A percentile compares a stretch with the other conserved stretches of the same genome.
Evolutionary conservation across 2,113 vertebrate genomes (phyloP).

Genomic region (Macroglossus sobrinus): DNA sequence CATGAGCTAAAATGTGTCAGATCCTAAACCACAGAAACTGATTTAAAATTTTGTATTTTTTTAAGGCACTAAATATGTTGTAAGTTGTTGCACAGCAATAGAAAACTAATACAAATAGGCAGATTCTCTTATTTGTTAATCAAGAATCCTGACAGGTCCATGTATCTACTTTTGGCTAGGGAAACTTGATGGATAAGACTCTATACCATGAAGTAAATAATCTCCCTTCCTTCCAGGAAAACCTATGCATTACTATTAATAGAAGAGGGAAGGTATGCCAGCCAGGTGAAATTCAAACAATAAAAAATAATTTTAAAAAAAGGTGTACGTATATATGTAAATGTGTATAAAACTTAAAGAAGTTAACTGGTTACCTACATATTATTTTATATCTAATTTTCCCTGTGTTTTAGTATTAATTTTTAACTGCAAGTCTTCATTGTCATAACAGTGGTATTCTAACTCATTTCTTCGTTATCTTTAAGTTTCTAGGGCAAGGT

Average conservation of each 20-base stretch:
- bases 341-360: background rate
- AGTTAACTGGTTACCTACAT: background rate
- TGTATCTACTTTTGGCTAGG: background rate
- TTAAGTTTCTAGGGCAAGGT: background rate
- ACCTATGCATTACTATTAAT: background rate
- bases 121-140: background rate
- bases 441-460: background rate
- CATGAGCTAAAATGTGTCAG: background rate
- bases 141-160: background rate
- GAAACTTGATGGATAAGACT: background rate
- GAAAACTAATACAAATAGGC: background rate
- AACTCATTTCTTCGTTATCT: background rate
- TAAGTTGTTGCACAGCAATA: background rate
- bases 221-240: background rate
- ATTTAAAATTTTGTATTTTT: background rate
- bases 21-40: background rate
- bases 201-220: background rate
- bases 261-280: background rate
- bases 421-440: slow-evolving; percentile 15
- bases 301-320: background rate
- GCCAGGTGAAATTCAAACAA: background rate
- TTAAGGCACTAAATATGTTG: background rate
- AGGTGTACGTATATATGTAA: background rate
- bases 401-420: background rate
- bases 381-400: background rate